Evolutionary conservation across 1,140 invertebrate species (phyloP).

Genomic region (Drosophila persimilis): DNA sequence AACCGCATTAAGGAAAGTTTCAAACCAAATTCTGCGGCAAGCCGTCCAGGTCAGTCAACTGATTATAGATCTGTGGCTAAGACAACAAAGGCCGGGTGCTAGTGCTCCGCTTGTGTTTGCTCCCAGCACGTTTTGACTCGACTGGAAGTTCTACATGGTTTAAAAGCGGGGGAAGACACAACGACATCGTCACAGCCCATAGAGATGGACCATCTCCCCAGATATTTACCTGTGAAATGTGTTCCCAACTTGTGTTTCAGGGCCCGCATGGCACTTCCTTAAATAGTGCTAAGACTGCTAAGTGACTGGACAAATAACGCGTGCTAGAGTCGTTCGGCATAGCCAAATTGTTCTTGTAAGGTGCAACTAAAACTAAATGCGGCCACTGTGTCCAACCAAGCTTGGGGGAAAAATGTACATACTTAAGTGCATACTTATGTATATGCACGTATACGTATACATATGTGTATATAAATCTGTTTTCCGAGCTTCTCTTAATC

Average conservation of each 20-base stretch:
- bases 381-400: no score
- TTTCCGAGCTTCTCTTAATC: no score
- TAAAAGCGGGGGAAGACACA: neutral
- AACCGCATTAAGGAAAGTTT: neutral
- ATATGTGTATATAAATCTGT: no score
- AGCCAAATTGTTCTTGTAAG: constrained; percentile 39
- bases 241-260: constrained; percentile 59
- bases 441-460: no score
- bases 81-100: constrained; percentile 54
- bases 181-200: constrained; percentile 25
- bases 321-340: constrained; percentile 59
- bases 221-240: constrained; percentile 65
- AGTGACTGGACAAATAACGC: constrained; percentile 65
- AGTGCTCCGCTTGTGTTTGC: constrained; percentile 23
- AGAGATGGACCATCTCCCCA: constrained; percentile 32
- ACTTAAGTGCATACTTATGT: no score
- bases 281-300: constrained; percentile 47
- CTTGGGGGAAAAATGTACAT: no score
- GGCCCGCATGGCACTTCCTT: constrained; percentile 54
- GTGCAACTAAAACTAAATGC: neutral
- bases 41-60: constrained; percentile 19
- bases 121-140: constrained; percentile 10
- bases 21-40: constrained; percentile 4
- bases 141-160: neutral
- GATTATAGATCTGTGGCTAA: constrained; percentile 27